Evolutionary conservation across 2,888 invertebrate species (phyloP), one percentile per base, ranked within the genome.

Genomic region (Allacma fusca): DNA sequence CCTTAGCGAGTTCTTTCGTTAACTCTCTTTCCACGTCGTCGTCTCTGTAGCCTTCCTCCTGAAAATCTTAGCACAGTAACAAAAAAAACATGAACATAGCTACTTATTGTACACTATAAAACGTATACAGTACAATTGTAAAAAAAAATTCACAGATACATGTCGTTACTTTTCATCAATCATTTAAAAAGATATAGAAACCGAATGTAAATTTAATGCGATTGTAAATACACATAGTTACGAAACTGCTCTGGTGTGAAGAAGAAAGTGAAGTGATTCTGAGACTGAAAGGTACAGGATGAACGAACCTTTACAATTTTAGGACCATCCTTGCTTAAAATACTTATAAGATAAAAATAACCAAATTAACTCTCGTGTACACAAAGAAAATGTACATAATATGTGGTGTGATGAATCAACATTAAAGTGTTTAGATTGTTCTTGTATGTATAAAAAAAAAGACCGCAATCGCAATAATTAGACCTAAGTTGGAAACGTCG

Each of bases 391-490:
- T 24, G 24, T 62, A 62, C 13, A 16, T 13, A 62, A 69, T 12
- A 43, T 43, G 29, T 43, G 62, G 23, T 62, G 23, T 62, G 24
- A 62, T 62, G 40, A 43, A 68, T 40, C 40, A 68, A 68, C 21
- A 19, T 40, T 68, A n/a, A 68, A 34, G 57, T 26, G 62, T 62
- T 62, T 62, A 62, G 13, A 62, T 62, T 16, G 57, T 57, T 57
- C 21, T 62, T 62, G 7, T 62, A n/a, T 62, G 24, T 62, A 64
- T 34, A 40, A 74, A 26, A 44, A 64, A 26, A 74, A 74, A 64
- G 74, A 74, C 65, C 74, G 74, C 74, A 69, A 40, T 65, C 65
- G 74, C 74, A 74, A 74, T 74, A 74, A 74, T 74, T 74, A 74
- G 74, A 50, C 26, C 9, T 65, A 65, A 74, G 64, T 40, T 65